Percentiles rank a stretch among this genome's conserved stretches.
These are phyloP conservation scores for Glossophaga mutica DNA, from an alignment of 2,797 vertebrate genomes.

Conservation along the genomic window DNA sequence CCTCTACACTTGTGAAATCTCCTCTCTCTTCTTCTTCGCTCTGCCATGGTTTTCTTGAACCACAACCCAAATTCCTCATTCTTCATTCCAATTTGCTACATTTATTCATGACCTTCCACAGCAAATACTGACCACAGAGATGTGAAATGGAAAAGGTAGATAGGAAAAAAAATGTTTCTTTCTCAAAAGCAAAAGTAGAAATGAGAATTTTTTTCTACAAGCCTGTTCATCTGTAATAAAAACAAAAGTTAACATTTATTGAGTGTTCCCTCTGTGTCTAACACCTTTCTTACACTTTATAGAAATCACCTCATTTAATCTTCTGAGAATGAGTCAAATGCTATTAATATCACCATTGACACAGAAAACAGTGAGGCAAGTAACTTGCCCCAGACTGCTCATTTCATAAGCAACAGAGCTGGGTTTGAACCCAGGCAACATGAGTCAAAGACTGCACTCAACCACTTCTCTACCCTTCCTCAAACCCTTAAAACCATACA, in stretches of 20 bases:
- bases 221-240: background rate
- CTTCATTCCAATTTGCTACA: background rate
- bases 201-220: background rate
- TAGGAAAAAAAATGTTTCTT: background rate
- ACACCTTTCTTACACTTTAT: background rate
- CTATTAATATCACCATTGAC: background rate
- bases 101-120: background rate
- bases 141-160: background rate
- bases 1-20: background rate
- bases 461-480: background rate
- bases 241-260: background rate
- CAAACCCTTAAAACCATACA: background rate
- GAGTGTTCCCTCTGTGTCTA: background rate
- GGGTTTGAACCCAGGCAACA: background rate
- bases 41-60: background rate
- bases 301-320: background rate
- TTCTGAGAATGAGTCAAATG: background rate
- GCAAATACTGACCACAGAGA: background rate
- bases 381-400: background rate
- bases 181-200: background rate
- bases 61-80: background rate
- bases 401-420: background rate
- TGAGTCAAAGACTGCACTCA: background rate
- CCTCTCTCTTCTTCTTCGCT: background rate
- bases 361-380: background rate